These are phyloP conservation scores for Cliona cf. orientalis DNA, from an alignment of 37 sponge, comb jelly and placozoan genomes.

Conservation along the genomic window DNA sequence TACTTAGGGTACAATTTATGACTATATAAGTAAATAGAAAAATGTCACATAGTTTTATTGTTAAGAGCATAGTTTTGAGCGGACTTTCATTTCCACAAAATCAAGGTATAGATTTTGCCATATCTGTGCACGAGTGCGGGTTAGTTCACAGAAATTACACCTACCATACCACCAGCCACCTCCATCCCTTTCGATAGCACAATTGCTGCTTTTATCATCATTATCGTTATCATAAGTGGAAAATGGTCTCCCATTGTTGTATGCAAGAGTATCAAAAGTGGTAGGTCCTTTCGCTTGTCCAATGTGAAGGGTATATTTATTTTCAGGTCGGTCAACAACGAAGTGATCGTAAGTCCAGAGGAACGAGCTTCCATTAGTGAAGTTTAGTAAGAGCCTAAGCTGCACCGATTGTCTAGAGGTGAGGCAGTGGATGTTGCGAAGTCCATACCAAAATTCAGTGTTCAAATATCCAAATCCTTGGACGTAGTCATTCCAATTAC, in stretches of 20 bases:
- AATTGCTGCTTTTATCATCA: background rate
- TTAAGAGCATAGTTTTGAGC: no score
- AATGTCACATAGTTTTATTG: no score
- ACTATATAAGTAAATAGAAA: no score
- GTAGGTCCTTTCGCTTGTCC: conserved; percentile 17
- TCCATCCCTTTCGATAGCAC: background rate
- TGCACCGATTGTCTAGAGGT: conserved; percentile 2
- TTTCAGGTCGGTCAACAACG: conserved; percentile 15
- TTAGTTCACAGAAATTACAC: no score
- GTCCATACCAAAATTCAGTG: conserved; percentile 55
- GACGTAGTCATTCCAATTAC: conserved; percentile 19
- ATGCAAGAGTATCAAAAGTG: background rate
- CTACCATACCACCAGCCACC: conserved; percentile 15
- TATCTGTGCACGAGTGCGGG: no score
- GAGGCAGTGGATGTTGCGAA: conserved; percentile 44
- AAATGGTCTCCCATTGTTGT: conserved; percentile 4
- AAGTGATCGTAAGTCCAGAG: conserved; percentile 17
- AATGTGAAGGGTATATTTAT: conserved; percentile 24
- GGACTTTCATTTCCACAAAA: no score
- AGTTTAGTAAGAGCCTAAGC: no score
- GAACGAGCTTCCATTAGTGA: background rate
- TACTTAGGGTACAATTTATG: no score
- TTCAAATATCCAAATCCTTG: conserved; percentile 35
- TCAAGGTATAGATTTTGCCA: no score
- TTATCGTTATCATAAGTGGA: conserved; percentile 23